phyloP scores from a whole-genome alignment of 2,888 invertebrate genomes.

The Folsomia manolachei region DNA sequence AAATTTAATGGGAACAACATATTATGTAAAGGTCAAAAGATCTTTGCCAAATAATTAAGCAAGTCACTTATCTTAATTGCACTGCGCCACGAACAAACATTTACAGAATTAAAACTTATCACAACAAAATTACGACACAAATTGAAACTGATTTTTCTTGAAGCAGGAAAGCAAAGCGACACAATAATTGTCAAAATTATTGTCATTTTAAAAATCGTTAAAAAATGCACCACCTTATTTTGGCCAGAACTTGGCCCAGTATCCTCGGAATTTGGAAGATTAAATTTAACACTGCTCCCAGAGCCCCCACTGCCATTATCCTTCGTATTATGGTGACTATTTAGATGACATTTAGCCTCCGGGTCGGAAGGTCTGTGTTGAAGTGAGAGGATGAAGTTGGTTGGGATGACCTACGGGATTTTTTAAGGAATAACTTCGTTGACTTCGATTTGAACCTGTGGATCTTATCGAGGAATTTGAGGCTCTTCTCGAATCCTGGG shows the following conservation, averaged over 20 bases:
- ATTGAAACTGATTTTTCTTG: too few species aligned
- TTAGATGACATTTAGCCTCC: slow-evolving; percentile 26
- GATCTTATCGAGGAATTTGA: slow-evolving; percentile 48
- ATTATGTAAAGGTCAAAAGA: too few species aligned
- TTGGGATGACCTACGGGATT: slow-evolving; percentile 29
- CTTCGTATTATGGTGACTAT: neutral
- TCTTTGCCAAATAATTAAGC: too few species aligned
- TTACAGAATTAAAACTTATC: too few species aligned
- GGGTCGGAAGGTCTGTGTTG: slow-evolving; percentile 48
- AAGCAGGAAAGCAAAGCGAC: too few species aligned
- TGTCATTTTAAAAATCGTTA: too few species aligned
- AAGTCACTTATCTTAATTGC: too few species aligned
- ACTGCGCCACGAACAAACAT: too few species aligned
- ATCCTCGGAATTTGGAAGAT: neutral
- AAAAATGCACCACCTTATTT: too few species aligned
- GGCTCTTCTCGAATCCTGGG: slow-evolving; percentile 36
- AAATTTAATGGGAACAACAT: neutral
- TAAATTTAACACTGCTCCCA: neutral
- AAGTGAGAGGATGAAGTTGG: slow-evolving; percentile 40
- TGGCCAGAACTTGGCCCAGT: too few species aligned
- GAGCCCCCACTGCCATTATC: slow-evolving; percentile 13
- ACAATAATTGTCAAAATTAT: too few species aligned
- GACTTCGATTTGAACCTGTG: slow-evolving; percentile 41
- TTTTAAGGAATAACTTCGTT: slow-evolving; percentile 46
- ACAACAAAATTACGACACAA: too few species aligned